Evolutionary conservation across 2,797 vertebrate genomes (phyloP).

Genomic region (Phalloptychus januarius): DNA sequence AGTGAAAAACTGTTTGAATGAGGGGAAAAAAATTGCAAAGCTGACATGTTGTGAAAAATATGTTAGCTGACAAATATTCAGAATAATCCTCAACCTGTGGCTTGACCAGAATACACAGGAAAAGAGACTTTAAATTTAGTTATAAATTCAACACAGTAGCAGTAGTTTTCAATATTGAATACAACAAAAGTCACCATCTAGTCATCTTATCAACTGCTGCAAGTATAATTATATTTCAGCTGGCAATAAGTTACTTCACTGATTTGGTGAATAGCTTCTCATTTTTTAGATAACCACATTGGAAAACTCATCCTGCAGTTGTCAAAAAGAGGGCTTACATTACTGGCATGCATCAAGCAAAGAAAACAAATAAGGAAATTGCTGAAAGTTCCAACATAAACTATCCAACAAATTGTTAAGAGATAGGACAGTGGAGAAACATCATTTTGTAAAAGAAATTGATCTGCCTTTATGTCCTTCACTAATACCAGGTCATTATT

Average conservation of each 20-base stretch:
- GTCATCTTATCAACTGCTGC: too few species aligned
- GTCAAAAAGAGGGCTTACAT: not conserved
- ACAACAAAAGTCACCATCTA: not conserved
- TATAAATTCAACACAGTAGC: not conserved
- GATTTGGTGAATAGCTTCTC: not conserved
- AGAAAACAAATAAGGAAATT: too few species aligned
- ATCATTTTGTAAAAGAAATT: too few species aligned
- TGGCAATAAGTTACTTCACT: not conserved
- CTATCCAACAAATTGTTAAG: too few species aligned
- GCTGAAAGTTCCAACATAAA: too few species aligned
- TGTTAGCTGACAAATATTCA: not conserved
- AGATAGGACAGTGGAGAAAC: too few species aligned
- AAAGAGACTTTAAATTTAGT: not conserved
- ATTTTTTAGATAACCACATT: not conserved
- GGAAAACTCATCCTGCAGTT: not conserved
- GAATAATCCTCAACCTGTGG: not conserved
- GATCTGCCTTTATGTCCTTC: too few species aligned
- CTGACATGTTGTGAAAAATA: not conserved
- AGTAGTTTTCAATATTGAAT: not conserved
- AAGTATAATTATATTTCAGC: not conserved
- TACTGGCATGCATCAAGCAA: too few species aligned
- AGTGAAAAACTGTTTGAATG: not conserved
- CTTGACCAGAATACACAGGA: not conserved
- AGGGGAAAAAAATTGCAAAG: not conserved
- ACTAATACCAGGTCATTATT: too few species aligned